Conservation (phyloP, 2,797 vertebrate species). For the Fistularia commersonii region DNA sequence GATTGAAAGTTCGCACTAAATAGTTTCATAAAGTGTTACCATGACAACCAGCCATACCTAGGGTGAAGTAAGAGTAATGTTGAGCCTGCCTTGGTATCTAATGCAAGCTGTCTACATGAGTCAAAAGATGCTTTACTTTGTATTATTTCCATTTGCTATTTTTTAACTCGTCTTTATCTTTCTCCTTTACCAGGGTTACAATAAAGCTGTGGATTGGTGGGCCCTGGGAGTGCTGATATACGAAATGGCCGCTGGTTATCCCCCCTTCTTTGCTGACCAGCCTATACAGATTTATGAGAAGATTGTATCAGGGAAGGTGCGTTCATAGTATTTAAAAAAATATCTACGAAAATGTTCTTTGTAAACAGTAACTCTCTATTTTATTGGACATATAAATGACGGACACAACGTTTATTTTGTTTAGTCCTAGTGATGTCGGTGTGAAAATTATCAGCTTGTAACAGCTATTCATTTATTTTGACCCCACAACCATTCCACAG, state of each 20-base stretch:
- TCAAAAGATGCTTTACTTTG: too few species aligned
- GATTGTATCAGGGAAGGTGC: constrained; percentile 95
- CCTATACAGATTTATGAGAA: constrained; percentile 97
- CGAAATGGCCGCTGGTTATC: constrained; percentile 98
- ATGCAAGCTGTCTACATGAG: neutral
- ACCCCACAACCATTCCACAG: too few species aligned
- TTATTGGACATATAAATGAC: neutral
- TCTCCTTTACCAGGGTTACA: constrained; percentile 81
- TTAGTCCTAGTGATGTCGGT: too few species aligned
- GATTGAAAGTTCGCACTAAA: too few species aligned
- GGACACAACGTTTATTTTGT: too few species aligned
- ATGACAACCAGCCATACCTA: too few species aligned
- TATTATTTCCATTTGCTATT: neutral
- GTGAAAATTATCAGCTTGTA: too few species aligned
- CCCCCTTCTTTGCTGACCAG: constrained; percentile 94
- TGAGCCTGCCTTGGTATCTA: too few species aligned
- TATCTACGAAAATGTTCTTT: neutral
- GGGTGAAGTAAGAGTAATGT: too few species aligned
- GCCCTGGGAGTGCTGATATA: constrained; percentile 92
- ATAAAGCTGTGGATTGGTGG: constrained; percentile 97
- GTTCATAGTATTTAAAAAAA: constrained; percentile 17
- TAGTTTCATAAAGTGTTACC: too few species aligned
- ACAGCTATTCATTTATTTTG: too few species aligned
- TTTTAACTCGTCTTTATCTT: neutral
- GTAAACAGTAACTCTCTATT: neutral